A percentile compares a stretch with the other conserved stretches of the same genome.
phyloP scores from a whole-genome alignment of 2,113 vertebrate species.

The Pogonocichla stellata region DNA sequence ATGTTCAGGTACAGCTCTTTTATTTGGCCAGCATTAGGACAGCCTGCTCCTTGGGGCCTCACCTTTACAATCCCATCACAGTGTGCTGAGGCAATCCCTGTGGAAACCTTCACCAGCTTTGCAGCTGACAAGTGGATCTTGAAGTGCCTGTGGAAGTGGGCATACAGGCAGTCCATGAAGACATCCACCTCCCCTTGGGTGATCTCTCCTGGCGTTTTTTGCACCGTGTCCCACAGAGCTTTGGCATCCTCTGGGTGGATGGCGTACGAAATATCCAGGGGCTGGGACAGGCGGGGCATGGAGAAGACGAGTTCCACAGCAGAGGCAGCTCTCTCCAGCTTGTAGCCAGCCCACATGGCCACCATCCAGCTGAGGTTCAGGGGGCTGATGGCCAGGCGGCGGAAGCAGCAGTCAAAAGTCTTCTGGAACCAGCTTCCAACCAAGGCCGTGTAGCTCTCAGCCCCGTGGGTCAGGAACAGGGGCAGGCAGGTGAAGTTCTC shows the following conservation, averaged over 20 bases:
- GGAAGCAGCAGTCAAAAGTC: conserved; percentile 90
- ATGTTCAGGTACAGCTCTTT: not conserved
- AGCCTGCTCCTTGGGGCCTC: not conserved
- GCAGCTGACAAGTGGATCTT: conserved; percentile 86
- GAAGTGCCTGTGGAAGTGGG: conserved; percentile 91
- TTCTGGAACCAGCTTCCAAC: conserved; percentile 88
- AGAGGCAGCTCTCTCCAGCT: conserved; percentile 57
- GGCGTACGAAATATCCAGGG: conserved; percentile 82
- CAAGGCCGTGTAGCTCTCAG: conserved; percentile 74
- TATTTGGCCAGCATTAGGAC: not conserved
- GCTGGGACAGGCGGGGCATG: conserved; percentile 71
- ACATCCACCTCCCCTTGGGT: conserved; percentile 83
- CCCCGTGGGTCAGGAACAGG: conserved; percentile 82
- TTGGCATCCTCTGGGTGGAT: conserved; percentile 85
- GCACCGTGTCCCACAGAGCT: conserved; percentile 86
- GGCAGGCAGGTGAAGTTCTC: conserved; percentile 87
- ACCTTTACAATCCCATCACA: conserved; percentile 90
- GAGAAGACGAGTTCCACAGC: conserved; percentile 84
- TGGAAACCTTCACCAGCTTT: conserved; percentile 83
- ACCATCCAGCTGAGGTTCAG: conserved; percentile 88
- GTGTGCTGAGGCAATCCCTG: conserved; percentile 84
- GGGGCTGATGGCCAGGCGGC: conserved; percentile 80
- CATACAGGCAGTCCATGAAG: conserved; percentile 84
- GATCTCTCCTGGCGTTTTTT: conserved; percentile 72
- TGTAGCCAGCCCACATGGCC: conserved; percentile 87